Evolutionary conservation across 2,888 invertebrate species (phyloP).

Genomic region (Trisateles emortualis): DNA sequence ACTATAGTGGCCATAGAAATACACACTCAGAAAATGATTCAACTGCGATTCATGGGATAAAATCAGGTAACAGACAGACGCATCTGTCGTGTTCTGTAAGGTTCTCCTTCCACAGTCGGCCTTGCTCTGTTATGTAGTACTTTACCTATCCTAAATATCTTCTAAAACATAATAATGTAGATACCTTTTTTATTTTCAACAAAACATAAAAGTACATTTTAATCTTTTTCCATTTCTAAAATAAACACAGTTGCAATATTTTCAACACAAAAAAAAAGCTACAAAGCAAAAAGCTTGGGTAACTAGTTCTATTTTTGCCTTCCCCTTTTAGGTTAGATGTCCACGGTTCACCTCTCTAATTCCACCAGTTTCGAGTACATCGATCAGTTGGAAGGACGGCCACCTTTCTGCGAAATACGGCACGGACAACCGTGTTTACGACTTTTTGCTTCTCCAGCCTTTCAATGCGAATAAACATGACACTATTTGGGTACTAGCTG

Average conservation of each 20-base stretch:
- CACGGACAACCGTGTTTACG: conserved; percentile 65
- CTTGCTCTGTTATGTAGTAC: too few species aligned
- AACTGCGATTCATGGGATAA: too few species aligned
- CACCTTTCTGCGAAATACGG: conserved; percentile 76
- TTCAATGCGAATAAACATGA: conserved; percentile 50
- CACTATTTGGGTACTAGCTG: conserved; percentile 33
- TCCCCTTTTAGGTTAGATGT: conserved; percentile 36
- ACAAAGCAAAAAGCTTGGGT: background rate
- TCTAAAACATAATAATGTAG: too few species aligned
- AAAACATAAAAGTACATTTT: background rate
- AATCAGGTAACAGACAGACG: too few species aligned
- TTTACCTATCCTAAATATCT: too few species aligned
- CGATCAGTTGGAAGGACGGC: conserved; percentile 76
- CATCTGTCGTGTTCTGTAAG: too few species aligned
- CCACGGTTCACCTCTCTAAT: conserved; percentile 48
- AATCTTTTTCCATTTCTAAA: background rate
- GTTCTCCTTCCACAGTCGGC: too few species aligned
- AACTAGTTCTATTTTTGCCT: conserved; percentile 7
- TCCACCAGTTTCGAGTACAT: conserved; percentile 60
- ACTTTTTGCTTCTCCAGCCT: conserved; percentile 52
- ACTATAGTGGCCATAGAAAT: too few species aligned
- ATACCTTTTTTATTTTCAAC: background rate
- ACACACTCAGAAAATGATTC: too few species aligned
- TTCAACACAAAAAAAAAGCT: background rate
- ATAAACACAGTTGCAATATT: background rate